Base-by-base conservation (phyloP, 2,797 vertebrate species). In the Simalia tracyae region DNA sequence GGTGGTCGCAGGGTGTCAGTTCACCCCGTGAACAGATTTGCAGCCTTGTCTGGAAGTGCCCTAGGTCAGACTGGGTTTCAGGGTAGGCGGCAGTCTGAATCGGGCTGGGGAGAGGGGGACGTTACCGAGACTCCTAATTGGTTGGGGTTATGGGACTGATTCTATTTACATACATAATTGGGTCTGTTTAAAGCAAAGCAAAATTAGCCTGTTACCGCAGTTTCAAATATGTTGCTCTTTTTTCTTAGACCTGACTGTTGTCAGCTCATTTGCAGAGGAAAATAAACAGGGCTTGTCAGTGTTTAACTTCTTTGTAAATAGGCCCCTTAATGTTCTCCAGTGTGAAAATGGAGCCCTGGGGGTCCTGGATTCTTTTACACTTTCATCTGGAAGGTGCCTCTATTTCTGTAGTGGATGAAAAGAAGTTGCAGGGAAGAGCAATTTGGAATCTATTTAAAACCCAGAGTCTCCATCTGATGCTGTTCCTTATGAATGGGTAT, bases 191-290 rank as follows among this genome's bases (percentile, higher is more conserved):
- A 19, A 68, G 1, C 56, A 61, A 15, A n/a, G 24, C 22, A 72
- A 17, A 94, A 92, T 36, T 64, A 12, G 10, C 72, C 22, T 11
- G 56, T 92, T 93, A 7, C 89, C 50, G 90, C n/a, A 54, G 89
- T 95, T 94, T 95, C 85, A 68, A 4, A 76, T 15, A 26, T 87
- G 26, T n/a, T 90, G 68, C 91, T 92, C 87, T 10, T 54, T 72
- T 87, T 26, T 85, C 24, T 93, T 7, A 86, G 66, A 63, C 72
- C 42, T 86, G 57, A 76, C 92, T 93, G 60, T 89, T 59, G 91
- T 4, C n/a, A 60, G 15, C n/a, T 36, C 17, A 91, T 92, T 31
- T 92, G 0, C 12, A 76, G 89, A 88, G 88, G 61, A 61, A 92
- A 88, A 89, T 6, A 60, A 93, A 86, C 46, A 7, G 9, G 19